phyloP scores from a whole-genome alignment of 2,113 vertebrate genomes.

The Deroptyus accipitrinus region DNA sequence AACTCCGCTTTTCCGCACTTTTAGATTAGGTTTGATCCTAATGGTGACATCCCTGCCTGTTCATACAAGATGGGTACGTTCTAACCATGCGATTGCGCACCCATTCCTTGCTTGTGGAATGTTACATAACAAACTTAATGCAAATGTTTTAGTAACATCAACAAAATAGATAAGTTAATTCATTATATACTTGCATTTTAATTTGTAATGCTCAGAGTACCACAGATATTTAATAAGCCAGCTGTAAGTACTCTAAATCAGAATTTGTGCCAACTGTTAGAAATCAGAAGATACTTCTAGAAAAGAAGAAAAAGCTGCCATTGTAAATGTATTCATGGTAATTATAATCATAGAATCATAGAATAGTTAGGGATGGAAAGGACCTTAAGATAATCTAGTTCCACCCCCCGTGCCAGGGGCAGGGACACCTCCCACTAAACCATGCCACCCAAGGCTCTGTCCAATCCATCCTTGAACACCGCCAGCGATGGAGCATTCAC shows the following conservation, averaged over 20 bases:
- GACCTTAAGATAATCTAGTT: no score
- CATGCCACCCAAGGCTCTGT: no score
- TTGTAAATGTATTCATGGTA: neutral
- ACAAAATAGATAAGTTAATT: neutral
- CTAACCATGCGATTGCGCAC: neutral
- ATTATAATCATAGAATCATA: neutral
- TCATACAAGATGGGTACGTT: neutral
- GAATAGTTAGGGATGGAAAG: no score
- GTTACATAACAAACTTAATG: neutral
- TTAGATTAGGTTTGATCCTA: neutral
- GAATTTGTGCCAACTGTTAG: neutral
- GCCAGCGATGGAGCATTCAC: no score
- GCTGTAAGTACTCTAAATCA: neutral
- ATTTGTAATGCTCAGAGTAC: neutral
- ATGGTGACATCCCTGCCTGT: neutral
- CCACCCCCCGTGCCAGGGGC: no score
- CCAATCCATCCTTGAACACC: no score
- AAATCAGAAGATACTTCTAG: neutral
- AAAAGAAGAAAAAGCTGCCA: fast-evolving
- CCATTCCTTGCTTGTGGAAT: neutral
- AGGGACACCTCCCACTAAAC: no score
- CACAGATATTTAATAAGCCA: neutral
- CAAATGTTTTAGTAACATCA: neutral
- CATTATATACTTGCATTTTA: neutral
- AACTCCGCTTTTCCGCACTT: neutral